phyloP scores from a whole-genome alignment of 2,888 invertebrate species.

The Pasiphila rectangulata region DNA sequence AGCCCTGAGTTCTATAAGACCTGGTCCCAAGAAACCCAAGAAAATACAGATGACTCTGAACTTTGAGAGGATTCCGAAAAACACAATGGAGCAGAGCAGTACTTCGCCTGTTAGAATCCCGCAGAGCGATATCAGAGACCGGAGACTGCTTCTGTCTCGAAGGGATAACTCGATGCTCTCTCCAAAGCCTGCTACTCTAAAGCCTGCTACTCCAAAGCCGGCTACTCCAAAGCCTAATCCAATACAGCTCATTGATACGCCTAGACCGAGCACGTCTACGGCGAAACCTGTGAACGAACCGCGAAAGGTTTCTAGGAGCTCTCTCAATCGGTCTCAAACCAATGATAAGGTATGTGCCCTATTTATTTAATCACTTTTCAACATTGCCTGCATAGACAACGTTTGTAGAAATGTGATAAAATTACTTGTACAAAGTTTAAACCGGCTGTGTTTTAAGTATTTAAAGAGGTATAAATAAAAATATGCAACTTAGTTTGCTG shows the following conservation, averaged over 20 bases:
- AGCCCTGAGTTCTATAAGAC: slow-evolving; percentile 72
- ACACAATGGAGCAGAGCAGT: slow-evolving; percentile 42
- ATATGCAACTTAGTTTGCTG: too few species aligned
- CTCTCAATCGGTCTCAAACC: slow-evolving; percentile 51
- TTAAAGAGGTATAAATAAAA: too few species aligned
- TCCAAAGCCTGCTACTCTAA: slow-evolving; percentile 36
- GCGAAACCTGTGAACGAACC: slow-evolving; percentile 49
- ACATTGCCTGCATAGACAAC: too few species aligned
- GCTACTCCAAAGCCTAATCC: slow-evolving; percentile 42
- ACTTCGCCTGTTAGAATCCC: slow-evolving; percentile 38
- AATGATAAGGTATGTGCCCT: slow-evolving; percentile 57
- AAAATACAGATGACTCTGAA: slow-evolving; percentile 76
- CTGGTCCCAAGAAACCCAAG: slow-evolving; percentile 54
- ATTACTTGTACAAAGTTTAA: too few species aligned
- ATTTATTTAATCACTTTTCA: too few species aligned
- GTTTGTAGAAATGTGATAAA: too few species aligned
- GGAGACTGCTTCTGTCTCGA: slow-evolving; percentile 40
- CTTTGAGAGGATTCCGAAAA: slow-evolving; percentile 66
- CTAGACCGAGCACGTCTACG: slow-evolving; percentile 56
- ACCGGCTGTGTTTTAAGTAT: too few species aligned
- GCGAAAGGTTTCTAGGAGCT: slow-evolving; percentile 48
- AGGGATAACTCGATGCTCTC: slow-evolving; percentile 51
- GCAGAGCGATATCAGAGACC: slow-evolving; percentile 46
- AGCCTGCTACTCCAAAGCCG: slow-evolving; percentile 35
- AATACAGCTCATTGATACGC: slow-evolving; percentile 49